Conservation (phyloP, 1,140 invertebrate genomes). For the silkworm (Bombyx mori) region DNA sequence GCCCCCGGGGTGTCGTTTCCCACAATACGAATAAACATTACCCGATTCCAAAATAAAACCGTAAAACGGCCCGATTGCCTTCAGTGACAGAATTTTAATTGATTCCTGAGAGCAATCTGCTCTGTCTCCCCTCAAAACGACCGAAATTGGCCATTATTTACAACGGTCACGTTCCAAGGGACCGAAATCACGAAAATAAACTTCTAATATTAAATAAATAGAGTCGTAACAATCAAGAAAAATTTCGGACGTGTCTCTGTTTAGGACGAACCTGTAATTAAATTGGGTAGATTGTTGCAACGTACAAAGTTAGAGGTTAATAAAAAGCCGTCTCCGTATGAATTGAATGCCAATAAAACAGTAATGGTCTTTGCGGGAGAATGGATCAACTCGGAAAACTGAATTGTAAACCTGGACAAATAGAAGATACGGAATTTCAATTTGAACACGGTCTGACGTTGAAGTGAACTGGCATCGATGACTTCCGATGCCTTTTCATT, state of each 20-base stretch:
- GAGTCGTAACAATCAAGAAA: too few relatives aligned
- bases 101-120: conserved; percentile 19
- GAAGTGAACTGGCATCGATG: conserved; percentile 22
- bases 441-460: conserved; percentile 7
- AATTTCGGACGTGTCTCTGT: too few relatives aligned
- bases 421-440: conserved; percentile 6
- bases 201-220: not conserved
- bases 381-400: not conserved
- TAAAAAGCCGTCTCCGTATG: too few relatives aligned
- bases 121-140: conserved; percentile 3
- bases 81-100: conserved; percentile 39
- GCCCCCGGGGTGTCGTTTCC: conserved; percentile 35
- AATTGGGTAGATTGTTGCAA: too few relatives aligned
- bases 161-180: conserved; percentile 4
- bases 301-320: too few relatives aligned
- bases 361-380: not conserved
- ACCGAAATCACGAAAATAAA: conserved; percentile 3
- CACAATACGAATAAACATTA: conserved; percentile 29
- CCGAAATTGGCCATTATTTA: conserved; percentile 5
- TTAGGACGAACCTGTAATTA: too few relatives aligned
- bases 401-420: conserved; percentile 4
- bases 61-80: conserved; percentile 23
- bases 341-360: too few relatives aligned
- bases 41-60: conserved; percentile 40
- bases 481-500: conserved; percentile 35